phyloP scores from a whole-genome alignment of 2,797 vertebrate species.

The Clamator glandarius region DNA sequence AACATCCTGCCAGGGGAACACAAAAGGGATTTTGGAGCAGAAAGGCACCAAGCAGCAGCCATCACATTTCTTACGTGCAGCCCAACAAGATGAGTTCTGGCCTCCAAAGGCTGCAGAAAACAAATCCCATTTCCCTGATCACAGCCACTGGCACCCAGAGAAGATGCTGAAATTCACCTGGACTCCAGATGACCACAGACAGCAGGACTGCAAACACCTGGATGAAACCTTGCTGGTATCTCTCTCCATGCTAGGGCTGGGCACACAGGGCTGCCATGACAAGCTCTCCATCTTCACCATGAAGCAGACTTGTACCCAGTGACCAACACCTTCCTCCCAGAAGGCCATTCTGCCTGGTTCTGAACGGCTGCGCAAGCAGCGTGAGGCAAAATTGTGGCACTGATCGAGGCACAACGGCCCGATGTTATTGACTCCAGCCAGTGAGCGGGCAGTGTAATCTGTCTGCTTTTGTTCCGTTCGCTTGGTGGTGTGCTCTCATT shows the following conservation, averaged over 20 bases:
- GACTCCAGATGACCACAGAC: not conserved
- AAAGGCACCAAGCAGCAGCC: not conserved
- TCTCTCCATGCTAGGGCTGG: rapidly evolving
- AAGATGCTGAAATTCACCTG: not conserved
- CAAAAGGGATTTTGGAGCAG: not conserved
- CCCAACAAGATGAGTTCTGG: not conserved
- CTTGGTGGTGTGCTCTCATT: constrained; percentile 82
- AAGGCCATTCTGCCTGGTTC: not conserved
- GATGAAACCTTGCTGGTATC: rapidly evolving
- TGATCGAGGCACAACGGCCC: constrained; percentile 61
- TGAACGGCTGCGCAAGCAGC: constrained; percentile 55
- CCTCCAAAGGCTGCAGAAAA: not conserved
- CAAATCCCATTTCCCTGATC: not conserved
- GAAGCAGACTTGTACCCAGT: not conserved
- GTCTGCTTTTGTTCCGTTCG: constrained; percentile 82
- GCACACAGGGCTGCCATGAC: not conserved
- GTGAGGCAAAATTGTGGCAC: constrained; percentile 55
- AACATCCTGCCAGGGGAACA: not conserved
- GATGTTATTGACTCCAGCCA: constrained; percentile 80
- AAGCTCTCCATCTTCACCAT: rapidly evolving
- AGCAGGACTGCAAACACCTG: rapidly evolving
- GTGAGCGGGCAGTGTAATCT: constrained; percentile 77
- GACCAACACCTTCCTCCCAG: not conserved
- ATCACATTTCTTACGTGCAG: not conserved
- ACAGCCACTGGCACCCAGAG: rapidly evolving